Base-by-base conservation (phyloP, 2,113 vertebrate species). In the Gasterosteus aculeatus region DNA sequence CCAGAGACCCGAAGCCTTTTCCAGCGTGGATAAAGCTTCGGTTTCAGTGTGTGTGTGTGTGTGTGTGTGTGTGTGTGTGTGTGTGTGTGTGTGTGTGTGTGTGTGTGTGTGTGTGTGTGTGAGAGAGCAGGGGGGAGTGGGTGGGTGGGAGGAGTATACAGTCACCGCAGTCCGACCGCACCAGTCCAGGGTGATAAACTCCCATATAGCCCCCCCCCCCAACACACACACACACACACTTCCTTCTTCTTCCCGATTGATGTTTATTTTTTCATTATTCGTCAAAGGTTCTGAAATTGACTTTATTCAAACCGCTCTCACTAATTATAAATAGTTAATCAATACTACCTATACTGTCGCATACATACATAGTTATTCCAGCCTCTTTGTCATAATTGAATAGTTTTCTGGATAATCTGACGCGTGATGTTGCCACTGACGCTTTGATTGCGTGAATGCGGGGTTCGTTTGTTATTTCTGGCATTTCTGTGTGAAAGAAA, bases 11-110 rank as follows among this genome's bases (percentile, higher is more conserved):
- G 72, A 80, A 86, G 85, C 90, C 89, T 84, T 92, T 90, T 93
- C 89, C 90, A 88, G 75, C 81, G 83, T 81, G 93, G 93, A 94
- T 94, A 92, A 94, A 92, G 92, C 82, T 94, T 92, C 61, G 75
- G 89, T 95, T 94, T 93, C 92, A 77, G 74, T 41, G 75, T 49
- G 82, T 47, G 56, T 44, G 63, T 59, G 76, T 69, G 83, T 78
- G 70, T 7, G 59, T 2, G 56, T 39, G 47, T 38, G 53, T 38
- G 59, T 19, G 66, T 18, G 42, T 4, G 63, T 8, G 81, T 19
- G 71, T 15, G 69, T 44, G 80, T 5, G 62, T n/a, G 57, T 6
- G 58, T 26, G 54, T 31, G 54, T 7, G 54, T 15, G 54, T 57
- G 54, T 2, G 54, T 31, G 54, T 7, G 44, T 7, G 44, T 69